Percentiles rank a stretch among this genome's conserved stretches.
Conservation (phyloP, 2,888 invertebrate species). For the Macrophya alboannulata region DNA sequence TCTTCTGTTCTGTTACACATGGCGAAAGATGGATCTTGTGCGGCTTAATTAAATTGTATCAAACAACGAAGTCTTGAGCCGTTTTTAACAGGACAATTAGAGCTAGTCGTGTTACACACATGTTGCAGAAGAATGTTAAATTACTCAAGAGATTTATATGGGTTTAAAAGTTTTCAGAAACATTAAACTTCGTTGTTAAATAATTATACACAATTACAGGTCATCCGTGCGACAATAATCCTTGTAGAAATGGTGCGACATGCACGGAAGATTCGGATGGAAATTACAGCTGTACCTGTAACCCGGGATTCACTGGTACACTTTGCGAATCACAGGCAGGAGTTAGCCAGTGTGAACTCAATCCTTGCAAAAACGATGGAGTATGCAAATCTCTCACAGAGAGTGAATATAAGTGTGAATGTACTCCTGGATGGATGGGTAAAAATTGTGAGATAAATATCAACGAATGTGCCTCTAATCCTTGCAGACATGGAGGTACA, state of each 20-base stretch:
- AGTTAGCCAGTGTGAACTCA: slow-evolving; percentile 87
- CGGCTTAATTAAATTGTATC: neutral
- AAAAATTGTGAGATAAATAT: slow-evolving; percentile 87
- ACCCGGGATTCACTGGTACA: slow-evolving; percentile 84
- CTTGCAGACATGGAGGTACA: slow-evolving; percentile 88
- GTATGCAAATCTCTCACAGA: slow-evolving; percentile 86
- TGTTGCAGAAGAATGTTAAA: neutral
- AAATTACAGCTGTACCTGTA: slow-evolving; percentile 88
- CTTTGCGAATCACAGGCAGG: slow-evolving; percentile 89
- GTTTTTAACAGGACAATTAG: neutral
- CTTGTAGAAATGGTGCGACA: slow-evolving; percentile 89
- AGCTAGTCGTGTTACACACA: neutral
- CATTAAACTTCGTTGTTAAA: neutral
- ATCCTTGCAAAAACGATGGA: slow-evolving; percentile 91
- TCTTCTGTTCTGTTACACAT: neutral
- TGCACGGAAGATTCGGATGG: slow-evolving; percentile 88
- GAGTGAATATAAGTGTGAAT: slow-evolving; percentile 80
- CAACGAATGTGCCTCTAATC: slow-evolving; percentile 88
- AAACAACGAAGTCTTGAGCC: slow-evolving; percentile 3
- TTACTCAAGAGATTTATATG: neutral
- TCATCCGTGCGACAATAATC: slow-evolving; percentile 85
- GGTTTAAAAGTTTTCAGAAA: neutral
- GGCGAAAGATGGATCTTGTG: neutral
- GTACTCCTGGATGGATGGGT: slow-evolving; percentile 85
- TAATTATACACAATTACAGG: slow-evolving; percentile 79